Evolutionary conservation across 2,113 vertebrate genomes (phyloP), one percentile per base, ranked within the genome.

Genomic region (Anarhynchus alexandrinus): DNA sequence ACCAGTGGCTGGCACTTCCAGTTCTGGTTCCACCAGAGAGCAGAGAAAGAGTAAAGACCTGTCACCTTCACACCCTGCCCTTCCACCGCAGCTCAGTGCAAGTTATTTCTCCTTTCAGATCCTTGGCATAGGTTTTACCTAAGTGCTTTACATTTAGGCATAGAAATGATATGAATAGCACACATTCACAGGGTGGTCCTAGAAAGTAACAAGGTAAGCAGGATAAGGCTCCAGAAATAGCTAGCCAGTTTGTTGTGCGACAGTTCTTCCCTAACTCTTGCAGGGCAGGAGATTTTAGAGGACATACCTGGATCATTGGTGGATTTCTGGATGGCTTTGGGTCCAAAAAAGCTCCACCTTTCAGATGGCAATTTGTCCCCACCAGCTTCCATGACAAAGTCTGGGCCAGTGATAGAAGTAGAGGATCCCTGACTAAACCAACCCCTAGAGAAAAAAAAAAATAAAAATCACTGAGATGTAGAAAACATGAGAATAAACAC

Each of bases 311-410:
- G 98, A 86, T 99, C 99, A 66, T 97, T 99, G 80, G 97, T 97
- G n/a, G 99, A 99, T 96, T 99, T 99, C 97, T 99, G 99, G 38
- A 99, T 97, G 65, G 99, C 82, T 82, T 98, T 98, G 19, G 98
- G 98, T 96, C 98, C 99, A 98, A 99, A 99, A 81, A 99, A 94
- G 73, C 97, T 99, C 99, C 99, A 99, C 81, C 97, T 98, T 57
- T 99, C 99, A 67, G 98, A 96, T 42, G 97, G 70, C 18, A 93
- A 91, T 96, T 98, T 98, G 65, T 98, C 99, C 57, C 98, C 98
- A 96, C 97, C 98, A 71, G 95, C 71, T 96, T 98, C 98, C 90
- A 97, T 91, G 61, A 94, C 93, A 71, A 97, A 96, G 59, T 99
- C 98, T 27, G 98, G 95, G 69, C 95, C 96, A 45, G 98, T 80